phyloP scores from a whole-genome alignment of 2,888 invertebrate genomes.

The Dryobota labecula region DNA sequence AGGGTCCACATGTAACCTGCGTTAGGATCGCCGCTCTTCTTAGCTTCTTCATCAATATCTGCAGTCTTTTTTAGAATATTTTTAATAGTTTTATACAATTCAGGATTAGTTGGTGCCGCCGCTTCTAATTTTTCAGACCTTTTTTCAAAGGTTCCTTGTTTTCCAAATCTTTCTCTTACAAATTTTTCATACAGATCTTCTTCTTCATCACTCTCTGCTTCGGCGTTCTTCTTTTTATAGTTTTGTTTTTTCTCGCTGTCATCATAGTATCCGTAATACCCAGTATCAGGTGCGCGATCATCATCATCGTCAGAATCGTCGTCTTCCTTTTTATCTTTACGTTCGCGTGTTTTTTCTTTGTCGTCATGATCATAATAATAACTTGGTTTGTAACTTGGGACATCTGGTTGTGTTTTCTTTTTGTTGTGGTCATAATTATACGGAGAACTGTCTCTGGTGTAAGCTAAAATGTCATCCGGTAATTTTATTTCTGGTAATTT shows the following conservation, averaged over 20 bases:
- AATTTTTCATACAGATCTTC: conserved; percentile 87
- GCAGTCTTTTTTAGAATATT: conserved; percentile 84
- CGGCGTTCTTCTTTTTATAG: conserved; percentile 72
- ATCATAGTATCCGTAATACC: conserved; percentile 64
- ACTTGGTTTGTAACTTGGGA: conserved; percentile 60
- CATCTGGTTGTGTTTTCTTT: conserved; percentile 57
- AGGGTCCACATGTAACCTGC: conserved; percentile 89
- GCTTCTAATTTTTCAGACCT: conserved; percentile 78
- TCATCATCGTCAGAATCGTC: conserved; percentile 59
- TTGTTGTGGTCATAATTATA: conserved; percentile 70
- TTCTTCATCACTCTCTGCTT: conserved; percentile 73
- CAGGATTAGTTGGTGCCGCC: conserved; percentile 73
- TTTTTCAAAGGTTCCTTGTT: conserved; percentile 79
- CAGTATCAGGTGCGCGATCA: conserved; percentile 62
- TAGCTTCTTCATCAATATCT: conserved; percentile 81
- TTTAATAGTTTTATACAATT: conserved; percentile 79
- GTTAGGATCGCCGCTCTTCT: conserved; percentile 84
- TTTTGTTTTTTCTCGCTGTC: conserved; percentile 69
- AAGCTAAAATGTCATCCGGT: conserved; percentile 85
- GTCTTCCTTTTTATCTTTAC: conserved; percentile 61
- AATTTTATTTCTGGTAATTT: conserved; percentile 87
- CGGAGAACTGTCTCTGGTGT: conserved; percentile 73
- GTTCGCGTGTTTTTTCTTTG: conserved; percentile 58
- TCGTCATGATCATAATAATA: conserved; percentile 73
- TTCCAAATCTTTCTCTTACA: conserved; percentile 86